Base-by-base conservation (phyloP, 2,797 vertebrate genomes). In the Oryzias dopingdopingensis region DNA sequence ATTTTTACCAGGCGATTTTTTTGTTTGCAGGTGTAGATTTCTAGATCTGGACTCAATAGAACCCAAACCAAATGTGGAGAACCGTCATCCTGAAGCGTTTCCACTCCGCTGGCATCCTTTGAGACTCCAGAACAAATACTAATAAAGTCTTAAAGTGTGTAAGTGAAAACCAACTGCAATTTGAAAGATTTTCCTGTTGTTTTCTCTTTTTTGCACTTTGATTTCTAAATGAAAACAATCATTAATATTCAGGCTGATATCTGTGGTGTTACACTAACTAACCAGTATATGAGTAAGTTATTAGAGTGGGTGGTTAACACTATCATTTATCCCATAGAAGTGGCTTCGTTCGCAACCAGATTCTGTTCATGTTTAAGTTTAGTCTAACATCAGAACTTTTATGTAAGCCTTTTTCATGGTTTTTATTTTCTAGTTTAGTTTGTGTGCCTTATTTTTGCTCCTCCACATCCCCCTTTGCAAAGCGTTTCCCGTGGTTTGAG, bases 21-120 rank as follows among this genome's bases (percentile, higher is more conserved):
- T 87, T 22, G 6, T 93, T 93, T 89, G 32, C 74, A 87, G 84
- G 67, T 63, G 15, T 83, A 80, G 41, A 14, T 40, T 14, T 22
- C 47, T 29, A 54, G 14, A 67, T 42, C 16, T 32, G 18, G 17
- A 80, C 23, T 66, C 6, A 55, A 49, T 67, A n/a, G 2, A 79
- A 48, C 49, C 15, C 42, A 71, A 58, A 45, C 2, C 22, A 48
- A 55, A 59, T 17, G 17, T 26, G n/a, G 44, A 75, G 53, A 60
- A 71, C 56, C 24, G 47, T 56, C 32, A 42, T 56, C 48, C 76
- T 75, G 20, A 72, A 74, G 59, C 62, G 57, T 70, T 71, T 56
- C 62, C 49, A 32, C 52, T 4, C 22, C 32, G 14, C 51, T 60
- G 47, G 43, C 75, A 37, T 65, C 52, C 62, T 42, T 62, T 32